Base-by-base conservation (phyloP, 2,888 invertebrate species). In the Volucella bombylans region DNA sequence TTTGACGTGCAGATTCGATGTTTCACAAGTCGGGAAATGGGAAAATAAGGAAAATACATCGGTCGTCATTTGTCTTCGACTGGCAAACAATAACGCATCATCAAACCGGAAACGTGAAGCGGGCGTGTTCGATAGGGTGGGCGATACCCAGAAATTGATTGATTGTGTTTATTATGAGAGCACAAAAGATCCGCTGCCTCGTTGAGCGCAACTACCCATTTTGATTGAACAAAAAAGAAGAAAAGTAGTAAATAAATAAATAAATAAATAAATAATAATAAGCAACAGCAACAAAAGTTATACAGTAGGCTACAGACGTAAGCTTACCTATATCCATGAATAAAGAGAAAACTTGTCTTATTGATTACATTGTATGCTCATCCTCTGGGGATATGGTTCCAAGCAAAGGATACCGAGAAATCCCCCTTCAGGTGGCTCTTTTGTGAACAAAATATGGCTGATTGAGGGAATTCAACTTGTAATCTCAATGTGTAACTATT, bases 41-140 rank as follows among this genome's bases (percentile, higher is more conserved):
- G 54, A 62, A 64, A 54, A 54, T 77, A 64, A 78, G 64, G 55
- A 47, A 55, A 57, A 78, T 64, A 78, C 69, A 78, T 78, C 41
- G 69, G 69, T 64, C 55, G 69, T 61, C 77, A 78, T 78, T 78
- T 71, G 77, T 78, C 69, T 69, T 69, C 69, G 55, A 71, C 64
- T 57, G 64, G 43, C 69, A 64, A 78, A 69, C 69, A 78, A 71
- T 78, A 78, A 71, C 77, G 49, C 47, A 47, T 69, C 69, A 69
- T 77, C 61, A 43, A 68, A 54, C 39, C 45, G 45, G 45, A 39
- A 45, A 49, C 23, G 31, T 38, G 31, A 39, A 49, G 57, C 49
- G 8, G 14, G n/a, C 47, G n/a, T 31, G 11, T 15, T 6, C 38
- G 43, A 31, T 72, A 61, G 52, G 9, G 52, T 59, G 76, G 45